A percentile compares a stretch with the other conserved stretches of the same genome.
These are phyloP conservation scores for Hydrophis major DNA, from an alignment of 2,797 vertebrate species.

Conservation along the genomic window DNA sequence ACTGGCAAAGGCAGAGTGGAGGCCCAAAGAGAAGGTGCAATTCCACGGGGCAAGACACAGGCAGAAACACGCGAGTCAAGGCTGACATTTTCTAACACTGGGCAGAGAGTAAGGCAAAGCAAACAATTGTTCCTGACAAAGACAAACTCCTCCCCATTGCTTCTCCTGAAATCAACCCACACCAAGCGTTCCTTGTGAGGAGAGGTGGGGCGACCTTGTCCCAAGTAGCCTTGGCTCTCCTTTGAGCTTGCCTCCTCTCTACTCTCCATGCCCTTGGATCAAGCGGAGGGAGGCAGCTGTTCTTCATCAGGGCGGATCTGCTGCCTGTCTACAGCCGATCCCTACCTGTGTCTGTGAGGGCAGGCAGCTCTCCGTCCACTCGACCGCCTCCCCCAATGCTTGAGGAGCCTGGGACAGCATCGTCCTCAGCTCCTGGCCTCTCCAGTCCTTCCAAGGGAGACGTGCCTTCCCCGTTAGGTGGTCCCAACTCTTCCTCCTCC, in stretches of 20 bases:
- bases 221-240: neutral
- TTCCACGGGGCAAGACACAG: neutral
- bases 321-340: neutral
- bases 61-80: neutral
- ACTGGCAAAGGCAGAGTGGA: neutral
- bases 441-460: neutral
- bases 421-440: neutral
- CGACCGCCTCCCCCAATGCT: neutral
- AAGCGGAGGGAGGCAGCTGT: neutral
- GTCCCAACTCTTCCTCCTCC: neutral
- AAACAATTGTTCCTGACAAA: neutral
- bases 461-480: neutral
- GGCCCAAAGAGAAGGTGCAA: neutral
- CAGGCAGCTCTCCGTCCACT: neutral
- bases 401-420: neutral
- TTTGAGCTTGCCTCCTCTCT: neutral
- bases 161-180: neutral
- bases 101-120: neutral
- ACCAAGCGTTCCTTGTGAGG: neutral
- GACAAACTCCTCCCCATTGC: rapidly evolving
- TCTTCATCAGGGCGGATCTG: neutral
- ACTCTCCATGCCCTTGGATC: neutral
- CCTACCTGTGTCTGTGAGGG: neutral
- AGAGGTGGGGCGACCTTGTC: neutral
- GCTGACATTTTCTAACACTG: neutral